Conservation (phyloP, 2,797 vertebrate genomes). For the Lutjanus argentimaculatus region DNA sequence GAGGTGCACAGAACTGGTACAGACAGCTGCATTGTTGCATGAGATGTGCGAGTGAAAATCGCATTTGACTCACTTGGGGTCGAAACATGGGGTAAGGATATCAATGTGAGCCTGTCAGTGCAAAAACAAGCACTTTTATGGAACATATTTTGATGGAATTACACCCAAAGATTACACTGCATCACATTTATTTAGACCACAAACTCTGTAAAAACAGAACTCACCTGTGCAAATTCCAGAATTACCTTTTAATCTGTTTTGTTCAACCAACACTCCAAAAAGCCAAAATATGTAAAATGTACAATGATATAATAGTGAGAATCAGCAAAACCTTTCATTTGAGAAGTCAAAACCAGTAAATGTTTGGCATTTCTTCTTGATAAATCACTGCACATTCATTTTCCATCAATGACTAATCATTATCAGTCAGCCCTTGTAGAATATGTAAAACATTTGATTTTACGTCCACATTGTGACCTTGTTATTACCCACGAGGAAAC, state of each 20-base stretch:
- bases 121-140: no score
- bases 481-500: neutral
- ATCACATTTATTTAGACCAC: no score
- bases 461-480: neutral
- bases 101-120: no score
- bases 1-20: no score
- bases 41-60: no score
- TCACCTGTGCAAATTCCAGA: no score
- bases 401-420: neutral
- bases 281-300: neutral
- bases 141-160: no score
- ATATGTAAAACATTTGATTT: neutral
- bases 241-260: neutral
- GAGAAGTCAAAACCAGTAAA: neutral
- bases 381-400: neutral
- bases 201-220: no score
- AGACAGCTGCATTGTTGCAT: no score
- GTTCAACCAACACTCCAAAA: neutral
- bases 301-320: neutral
- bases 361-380: neutral
- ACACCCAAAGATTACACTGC: no score
- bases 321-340: neutral
- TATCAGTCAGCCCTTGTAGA: neutral
- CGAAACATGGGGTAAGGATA: no score
- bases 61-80: no score